Evolutionary conservation across 2,113 vertebrate species (phyloP), one percentile per base, ranked within the genome.

Genomic region (Phylloscopus trochiloides): DNA sequence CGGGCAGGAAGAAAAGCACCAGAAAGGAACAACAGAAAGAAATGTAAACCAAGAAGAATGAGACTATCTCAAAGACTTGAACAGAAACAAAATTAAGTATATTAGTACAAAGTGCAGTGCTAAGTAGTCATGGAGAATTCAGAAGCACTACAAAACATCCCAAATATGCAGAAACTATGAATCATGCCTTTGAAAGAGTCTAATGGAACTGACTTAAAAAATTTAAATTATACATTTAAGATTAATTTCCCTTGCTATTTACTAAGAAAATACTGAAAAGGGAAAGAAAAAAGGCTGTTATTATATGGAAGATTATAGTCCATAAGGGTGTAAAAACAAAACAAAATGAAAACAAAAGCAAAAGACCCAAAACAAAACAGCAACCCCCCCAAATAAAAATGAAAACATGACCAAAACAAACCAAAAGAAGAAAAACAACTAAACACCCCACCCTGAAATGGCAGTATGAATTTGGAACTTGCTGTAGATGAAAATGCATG

Each of bases 261-360:
- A 24, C 12, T 62, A 25, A 88, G 19, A 87, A 66, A 63, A 9
- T 36, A 74, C 15, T 67, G 55, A 12, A 68, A 87, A 87, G 26
- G 3, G 7, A 54, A 65, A 1, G 12, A 15, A 57, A 87, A 87
- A 45, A 10, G 14, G 31, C 54, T 58, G 4, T 22, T 11, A 17
- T 13, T 52, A 21, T 50, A 55, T 36, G 17, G 16, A 20, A 70
- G 12, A 16, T 52, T 59, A 59, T 40, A 40, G 8, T 36, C 29
- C 5, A 15, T 25, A n/a, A 58, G 13, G 6, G 5, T 1, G 2
- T 19, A 77, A 42, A 34, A 34, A 0, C 2, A 16, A 47, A 57
- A 4, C 17, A 57, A 8, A 21, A 21, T 12, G 7, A 14, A 25
- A 67, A 22, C 12, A 29, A 28, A 65, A n/a, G 24, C 8, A 31